Base-by-base conservation (phyloP, 1,140 invertebrate genomes). In the Drosophila biarmipes region DNA sequence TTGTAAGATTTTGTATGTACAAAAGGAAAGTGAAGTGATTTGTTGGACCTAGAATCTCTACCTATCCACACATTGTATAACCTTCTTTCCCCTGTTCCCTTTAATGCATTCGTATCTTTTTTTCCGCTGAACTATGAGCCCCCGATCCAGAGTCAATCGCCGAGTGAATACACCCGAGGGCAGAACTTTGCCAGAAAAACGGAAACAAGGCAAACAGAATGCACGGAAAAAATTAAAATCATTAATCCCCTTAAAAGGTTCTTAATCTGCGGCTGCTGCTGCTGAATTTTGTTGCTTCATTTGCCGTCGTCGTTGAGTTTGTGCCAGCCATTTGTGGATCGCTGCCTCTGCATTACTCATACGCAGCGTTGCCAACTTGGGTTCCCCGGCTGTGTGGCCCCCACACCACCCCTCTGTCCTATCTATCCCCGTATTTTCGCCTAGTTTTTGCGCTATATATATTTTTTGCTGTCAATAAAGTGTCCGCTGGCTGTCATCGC, bases 171-270 rank as follows among this genome's bases (percentile, higher is more conserved):
- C 56, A 49, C 37, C 31, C 40, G 6, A 12, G 3, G 6, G 0
- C 27, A 14, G 29, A 21, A 34, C 24, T 24, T 15, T 19, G 17
- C 24, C 40, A 53, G 46, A 67, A 76, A 68, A 76, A 61, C 62
- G 38, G 56, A 52, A 69, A 55, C 31, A 27, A 57, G 49, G 58
- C 51, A 64, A 74, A 48, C 45, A 31, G 19, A 71, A 52, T 49
- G 78, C 45, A 71, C 42, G 40, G 45, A 62, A 76, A 87, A 79
- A 84, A 62, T 80, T 45, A 78, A 84, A 78, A 78, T 64, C 73
- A 74, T 71, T 89, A 91, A 91, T 91, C 79, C 90, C 85, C 72
- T 91, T 91, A 91, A 91, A 91, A 91, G 90, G 90, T 91, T 91
- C 84, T 90, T 91, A 91, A 91, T 86, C 90, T 90, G 78, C 53